Conservation (phyloP, 2,888 invertebrate genomes). For the Antheraea assamensis region DNA sequence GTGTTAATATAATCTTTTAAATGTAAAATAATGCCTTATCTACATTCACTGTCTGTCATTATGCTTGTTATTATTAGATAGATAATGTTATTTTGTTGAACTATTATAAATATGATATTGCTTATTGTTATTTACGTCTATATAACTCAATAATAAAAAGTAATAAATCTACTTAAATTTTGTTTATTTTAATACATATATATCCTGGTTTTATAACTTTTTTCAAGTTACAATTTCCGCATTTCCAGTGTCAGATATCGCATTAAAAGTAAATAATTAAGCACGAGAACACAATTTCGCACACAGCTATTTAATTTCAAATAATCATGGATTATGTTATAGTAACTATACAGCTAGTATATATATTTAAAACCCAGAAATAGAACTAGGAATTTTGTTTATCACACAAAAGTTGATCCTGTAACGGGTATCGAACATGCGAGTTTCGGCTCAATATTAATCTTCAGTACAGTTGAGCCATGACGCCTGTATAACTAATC, state of each 20-base stretch:
- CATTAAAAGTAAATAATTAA: background rate
- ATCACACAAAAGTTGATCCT: too few relatives aligned
- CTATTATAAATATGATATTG: conserved; percentile 43
- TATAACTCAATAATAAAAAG: conserved; percentile 29
- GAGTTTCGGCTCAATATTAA: too few relatives aligned
- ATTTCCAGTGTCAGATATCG: background rate
- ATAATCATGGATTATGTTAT: too few relatives aligned
- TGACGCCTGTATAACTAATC: too few relatives aligned
- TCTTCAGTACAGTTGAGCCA: too few relatives aligned
- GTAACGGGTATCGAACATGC: too few relatives aligned
- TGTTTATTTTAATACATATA: conserved; percentile 11
- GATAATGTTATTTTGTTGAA: conserved; percentile 42
- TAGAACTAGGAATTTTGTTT: too few relatives aligned
- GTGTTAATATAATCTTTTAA: background rate
- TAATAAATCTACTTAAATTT: conserved; percentile 26
- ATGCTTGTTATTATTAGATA: conserved; percentile 23
- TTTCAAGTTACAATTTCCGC: background rate
- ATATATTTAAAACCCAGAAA: too few relatives aligned
- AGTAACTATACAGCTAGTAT: too few relatives aligned
- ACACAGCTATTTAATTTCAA: too few relatives aligned
- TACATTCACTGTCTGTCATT: conserved; percentile 21
- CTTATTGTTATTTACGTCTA: conserved; percentile 48
- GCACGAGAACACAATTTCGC: too few relatives aligned
- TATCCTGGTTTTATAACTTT: background rate
- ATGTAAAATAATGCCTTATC: conserved; percentile 20